Evolutionary conservation across 2,113 vertebrate genomes (phyloP).

Genomic region (mouse (Mus musculus)): GRCm39 chr3:29319501-29320000

Average conservation of each 20-base stretch:
- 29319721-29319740: not conserved
- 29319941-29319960: not conserved
- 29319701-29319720: not conserved
- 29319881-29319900: not conserved
- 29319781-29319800: not conserved
- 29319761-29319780: not conserved
- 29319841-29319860: not conserved
- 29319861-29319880: constrained; percentile 19
- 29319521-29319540: not conserved
- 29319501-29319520: too few relatives aligned
- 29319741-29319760: not conserved
- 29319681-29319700: not conserved
- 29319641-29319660: not conserved
- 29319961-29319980: not conserved
- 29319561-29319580: not conserved
- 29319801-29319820: not conserved
- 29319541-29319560: not conserved
- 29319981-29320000: not conserved
- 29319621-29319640: not conserved
- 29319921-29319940: not conserved
- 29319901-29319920: not conserved
- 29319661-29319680: not conserved
- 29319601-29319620: not conserved
- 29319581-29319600: not conserved
- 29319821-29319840: constrained; percentile 38